Base-by-base conservation (phyloP, 2,797 vertebrate species). In the Hypotaenidia okinawae region DNA sequence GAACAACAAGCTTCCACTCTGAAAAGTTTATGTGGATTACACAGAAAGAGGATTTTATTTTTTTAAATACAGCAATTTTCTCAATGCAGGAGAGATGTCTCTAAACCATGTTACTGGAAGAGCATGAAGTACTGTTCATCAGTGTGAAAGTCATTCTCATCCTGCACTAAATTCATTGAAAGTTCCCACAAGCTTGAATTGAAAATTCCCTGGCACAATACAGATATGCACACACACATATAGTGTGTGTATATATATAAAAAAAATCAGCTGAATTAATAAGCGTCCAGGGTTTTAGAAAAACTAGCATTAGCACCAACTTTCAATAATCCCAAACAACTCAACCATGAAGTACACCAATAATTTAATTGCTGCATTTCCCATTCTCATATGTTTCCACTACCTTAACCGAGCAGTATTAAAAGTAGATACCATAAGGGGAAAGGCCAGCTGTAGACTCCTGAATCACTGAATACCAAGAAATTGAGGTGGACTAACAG, bases 191-290 rank as follows among this genome's bases (percentile, higher is more conserved):
- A 45, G 62, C 54, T 39, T 37, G 1, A 67, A 62, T 5, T 22
- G 1, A 77, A 61, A 0, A 90, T 13, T 66, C 23, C n/a, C 23
- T 39, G 7, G 16, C 24, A 55, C 1, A 32, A 52, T 6, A 35
- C 4, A 47, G 1, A 33, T 10, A 51, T 1, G 57, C 0, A 25
- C 5, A n/a, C 6, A 52, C 4, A 49, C 2, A 68, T 35, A 37
- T 7, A 43, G 4, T 17, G 22, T 47, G 22, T 47, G 22, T 47
- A 10, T 47, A 47, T 47, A 47, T 47, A 47, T 47, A 18, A 22
- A 77, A 80, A 94, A 2, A 67, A 41, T 27, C 23, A 33, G n/a
- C 54, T 43, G 13, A 64, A 82, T 35, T 33, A 58, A 9, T 25
- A 76, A 59, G 4, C 4, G 2, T 14, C 28, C 39, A 66, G 15